Conservation (phyloP, 2,888 invertebrate species). For the Rhogogaster chlorosoma region DNA sequence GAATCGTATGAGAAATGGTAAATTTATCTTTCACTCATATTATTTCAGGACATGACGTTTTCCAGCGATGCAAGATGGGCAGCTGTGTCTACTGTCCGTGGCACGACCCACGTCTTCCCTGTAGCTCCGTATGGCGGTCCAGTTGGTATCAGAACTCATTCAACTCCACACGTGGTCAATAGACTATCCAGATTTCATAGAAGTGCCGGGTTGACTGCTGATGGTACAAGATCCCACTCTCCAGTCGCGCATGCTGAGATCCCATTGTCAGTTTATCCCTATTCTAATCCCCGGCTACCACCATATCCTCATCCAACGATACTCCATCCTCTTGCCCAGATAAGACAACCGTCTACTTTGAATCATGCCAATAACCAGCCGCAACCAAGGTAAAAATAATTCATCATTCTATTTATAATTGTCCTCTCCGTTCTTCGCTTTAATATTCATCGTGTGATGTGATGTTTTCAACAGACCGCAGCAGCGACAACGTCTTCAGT, state of each 20-base stretch:
- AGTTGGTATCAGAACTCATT: constrained; percentile 95
- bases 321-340: constrained; percentile 90
- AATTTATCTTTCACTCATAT: neutral
- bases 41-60: constrained; percentile 93
- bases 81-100: constrained; percentile 96
- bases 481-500: constrained; percentile 83
- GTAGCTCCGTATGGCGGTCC: constrained; percentile 97
- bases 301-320: constrained; percentile 94
- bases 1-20: neutral
- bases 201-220: constrained; percentile 92
- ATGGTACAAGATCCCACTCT: constrained; percentile 86
- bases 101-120: constrained; percentile 98
- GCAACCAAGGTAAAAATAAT: constrained; percentile 69
- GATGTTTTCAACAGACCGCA: constrained; percentile 66
- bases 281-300: constrained; percentile 93
- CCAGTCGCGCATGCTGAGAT: constrained; percentile 81
- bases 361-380: constrained; percentile 71
- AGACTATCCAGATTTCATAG: constrained; percentile 96
- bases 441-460: neutral
- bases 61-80: constrained; percentile 97
- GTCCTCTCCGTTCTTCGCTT: neutral
- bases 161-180: constrained; percentile 96
- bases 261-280: constrained; percentile 80
- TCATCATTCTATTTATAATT: neutral
- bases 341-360: constrained; percentile 84